These are phyloP conservation scores for Eolophus roseicapilla DNA, from an alignment of 2,113 vertebrate species.

Conservation along the genomic window DNA sequence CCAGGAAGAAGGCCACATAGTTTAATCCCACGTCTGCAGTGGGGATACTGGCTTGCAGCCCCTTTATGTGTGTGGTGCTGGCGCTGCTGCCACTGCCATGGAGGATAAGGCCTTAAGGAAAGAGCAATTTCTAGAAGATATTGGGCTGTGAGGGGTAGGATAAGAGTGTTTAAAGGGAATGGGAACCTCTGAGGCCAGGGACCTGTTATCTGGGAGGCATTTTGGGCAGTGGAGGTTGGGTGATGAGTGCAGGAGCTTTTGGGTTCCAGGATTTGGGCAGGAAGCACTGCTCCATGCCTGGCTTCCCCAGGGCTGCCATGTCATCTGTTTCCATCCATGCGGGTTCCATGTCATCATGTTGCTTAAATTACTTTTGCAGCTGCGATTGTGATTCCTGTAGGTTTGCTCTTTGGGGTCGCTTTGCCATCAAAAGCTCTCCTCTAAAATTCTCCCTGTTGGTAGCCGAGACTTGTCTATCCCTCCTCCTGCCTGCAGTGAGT, in stretches of 20 bases:
- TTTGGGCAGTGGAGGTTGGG: background rate
- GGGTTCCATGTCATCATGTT: background rate
- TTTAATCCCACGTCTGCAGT: background rate
- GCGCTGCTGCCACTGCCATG: background rate
- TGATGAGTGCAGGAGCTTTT: background rate
- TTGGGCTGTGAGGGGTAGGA: background rate
- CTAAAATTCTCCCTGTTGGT: background rate
- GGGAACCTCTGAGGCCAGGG: background rate
- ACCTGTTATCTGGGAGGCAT: background rate
- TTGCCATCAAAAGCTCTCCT: background rate
- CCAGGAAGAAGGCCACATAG: background rate
- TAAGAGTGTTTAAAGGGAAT: background rate
- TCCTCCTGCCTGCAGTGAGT: background rate
- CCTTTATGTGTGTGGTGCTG: background rate
- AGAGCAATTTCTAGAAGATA: background rate
- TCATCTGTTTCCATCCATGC: background rate
- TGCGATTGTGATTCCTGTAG: background rate
- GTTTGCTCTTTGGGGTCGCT: background rate
- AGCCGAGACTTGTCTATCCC: background rate
- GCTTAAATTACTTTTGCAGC: background rate
- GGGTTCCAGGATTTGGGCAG: background rate
- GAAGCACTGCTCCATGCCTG: fast-evolving
- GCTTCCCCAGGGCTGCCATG: background rate
- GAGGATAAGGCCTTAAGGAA: background rate
- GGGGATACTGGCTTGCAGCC: background rate